Evolutionary conservation across 2,888 invertebrate species (phyloP), one percentile per base, ranked within the genome.

Genomic region (Xestia xanthographa): DNA sequence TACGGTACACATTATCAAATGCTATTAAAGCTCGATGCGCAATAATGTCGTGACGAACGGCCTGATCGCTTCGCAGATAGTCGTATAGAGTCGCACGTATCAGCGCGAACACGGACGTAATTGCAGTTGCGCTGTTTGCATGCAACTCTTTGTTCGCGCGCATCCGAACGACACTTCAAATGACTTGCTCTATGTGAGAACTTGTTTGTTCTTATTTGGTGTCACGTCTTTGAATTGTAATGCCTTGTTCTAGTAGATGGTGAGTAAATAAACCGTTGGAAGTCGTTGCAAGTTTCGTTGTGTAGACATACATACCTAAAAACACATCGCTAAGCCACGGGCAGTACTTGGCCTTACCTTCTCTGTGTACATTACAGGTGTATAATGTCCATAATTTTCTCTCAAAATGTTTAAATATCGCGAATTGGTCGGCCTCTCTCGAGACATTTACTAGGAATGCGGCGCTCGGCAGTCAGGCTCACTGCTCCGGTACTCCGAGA

Each of bases 391-490:
- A 67, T 65, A 63, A 79, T 65, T 71, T 68, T 22, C 11, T 29
- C 22, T 48, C 20, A 45, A 82, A 81, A 71, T 68, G 41, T 84
- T 82, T 67, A 67, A 79, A 74, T 74, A 63, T 34, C 17, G n/a
- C n/a, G 34, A n/a, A 5, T 22, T 26, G 62, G 60, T 45, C 22
- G 65, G 38, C 45, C n/a, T n/a, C 63, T 48, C 68, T 26, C 60
- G 45, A 81, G 48, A 74, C 81, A 58, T 62, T 83, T 26, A 26
- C 53, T 41, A 68, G 72, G 83, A 80, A 83, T 83, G 65, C 41
- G 38, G 22, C 20, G 22, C 75, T 29, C 53, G 20, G 45, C 53
- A 43, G 45, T 8, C 2, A n/a, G 34, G 62, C 43, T 75, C 76
- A 9, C 12, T 43, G 29, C 58, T 50, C 78, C 12, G 34, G 26